phyloP scores from a whole-genome alignment of 2,113 vertebrate species.

The Protobothrops flavoviridis region DNA sequence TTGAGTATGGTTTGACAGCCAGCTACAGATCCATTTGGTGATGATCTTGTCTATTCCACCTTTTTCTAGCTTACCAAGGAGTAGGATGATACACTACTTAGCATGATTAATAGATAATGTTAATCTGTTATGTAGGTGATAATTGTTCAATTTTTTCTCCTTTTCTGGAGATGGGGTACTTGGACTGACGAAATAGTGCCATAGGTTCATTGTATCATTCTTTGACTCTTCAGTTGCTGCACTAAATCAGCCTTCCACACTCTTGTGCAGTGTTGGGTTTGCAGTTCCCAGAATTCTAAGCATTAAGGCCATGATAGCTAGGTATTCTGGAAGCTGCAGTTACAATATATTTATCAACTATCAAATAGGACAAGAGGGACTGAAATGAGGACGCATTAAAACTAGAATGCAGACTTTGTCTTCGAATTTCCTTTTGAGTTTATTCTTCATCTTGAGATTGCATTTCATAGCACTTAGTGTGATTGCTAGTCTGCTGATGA shows the following conservation, averaged over 20 bases:
- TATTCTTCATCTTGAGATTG: conserved; percentile 17
- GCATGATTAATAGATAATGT: neutral
- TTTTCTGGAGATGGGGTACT: neutral
- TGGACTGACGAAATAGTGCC: neutral
- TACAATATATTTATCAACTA: neutral
- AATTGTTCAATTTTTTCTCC: neutral
- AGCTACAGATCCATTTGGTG: too few relatives aligned
- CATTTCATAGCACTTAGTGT: neutral
- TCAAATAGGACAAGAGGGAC: neutral
- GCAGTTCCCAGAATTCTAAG: neutral
- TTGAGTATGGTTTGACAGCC: too few relatives aligned
- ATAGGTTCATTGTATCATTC: neutral
- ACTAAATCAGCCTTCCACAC: neutral
- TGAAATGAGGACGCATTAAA: neutral
- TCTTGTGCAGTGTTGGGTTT: neutral
- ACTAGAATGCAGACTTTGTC: neutral
- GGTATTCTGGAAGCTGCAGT: neutral
- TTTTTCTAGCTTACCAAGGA: neutral
- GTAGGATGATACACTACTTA: neutral
- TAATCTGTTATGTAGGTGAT: neutral
- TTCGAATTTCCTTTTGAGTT: neutral
- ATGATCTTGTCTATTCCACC: too few relatives aligned
- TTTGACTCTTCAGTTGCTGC: neutral
- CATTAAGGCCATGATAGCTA: neutral
- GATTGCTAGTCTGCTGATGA: neutral